Evolutionary conservation across 1,140 invertebrate species (phyloP).

Genomic region (Streblospio benedicti): DNA sequence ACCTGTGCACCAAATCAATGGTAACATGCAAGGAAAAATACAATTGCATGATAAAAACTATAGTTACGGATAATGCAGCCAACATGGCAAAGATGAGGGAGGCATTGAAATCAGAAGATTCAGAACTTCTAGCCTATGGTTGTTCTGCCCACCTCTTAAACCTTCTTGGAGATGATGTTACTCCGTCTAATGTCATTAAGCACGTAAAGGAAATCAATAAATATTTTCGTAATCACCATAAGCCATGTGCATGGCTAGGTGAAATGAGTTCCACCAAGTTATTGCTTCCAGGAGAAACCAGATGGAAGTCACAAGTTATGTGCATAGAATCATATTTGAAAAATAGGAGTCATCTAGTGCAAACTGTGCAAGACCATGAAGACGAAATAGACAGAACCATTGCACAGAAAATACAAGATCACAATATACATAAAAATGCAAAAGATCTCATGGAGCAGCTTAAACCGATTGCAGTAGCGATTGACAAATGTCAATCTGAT

Average conservation of each 20-base stretch:
- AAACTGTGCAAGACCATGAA: no score
- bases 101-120: neutral
- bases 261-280: neutral
- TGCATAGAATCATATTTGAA: neutral
- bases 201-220: conserved; percentile 1
- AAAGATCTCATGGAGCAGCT: no score
- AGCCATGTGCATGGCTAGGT: neutral
- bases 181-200: neutral
- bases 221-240: neutral
- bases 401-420: no score
- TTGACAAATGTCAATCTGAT: no score
- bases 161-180: neutral
- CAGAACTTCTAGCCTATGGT: neutral
- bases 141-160: conserved; percentile 9
- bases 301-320: neutral
- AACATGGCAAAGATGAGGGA: neutral
- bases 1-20: no score
- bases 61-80: neutral
- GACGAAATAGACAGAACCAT: no score
- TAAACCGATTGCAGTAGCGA: no score
- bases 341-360: no score
- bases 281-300: neutral
- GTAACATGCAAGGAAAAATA: neutral
- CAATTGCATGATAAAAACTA: neutral
- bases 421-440: no score